Evolutionary conservation across 1,140 invertebrate species (phyloP).

Genomic region (Penaeus vannamei): DNA sequence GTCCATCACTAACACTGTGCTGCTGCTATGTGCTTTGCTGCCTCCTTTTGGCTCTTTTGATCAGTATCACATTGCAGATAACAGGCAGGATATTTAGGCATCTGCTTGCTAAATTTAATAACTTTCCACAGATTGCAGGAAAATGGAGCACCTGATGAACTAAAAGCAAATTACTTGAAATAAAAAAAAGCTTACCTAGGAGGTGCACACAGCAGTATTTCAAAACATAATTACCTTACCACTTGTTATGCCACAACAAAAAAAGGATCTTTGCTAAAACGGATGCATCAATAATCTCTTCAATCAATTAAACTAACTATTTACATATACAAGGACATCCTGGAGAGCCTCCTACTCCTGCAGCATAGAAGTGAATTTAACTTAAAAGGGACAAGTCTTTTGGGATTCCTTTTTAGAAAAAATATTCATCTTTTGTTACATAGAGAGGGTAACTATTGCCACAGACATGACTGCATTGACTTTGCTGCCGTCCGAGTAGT

Average conservation of each 20-base stretch:
- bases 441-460: constrained; percentile 14
- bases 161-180: background rate
- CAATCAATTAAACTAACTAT: constrained; percentile 36
- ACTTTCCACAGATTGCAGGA: background rate
- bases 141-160: constrained; percentile 28
- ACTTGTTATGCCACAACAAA: constrained; percentile 12
- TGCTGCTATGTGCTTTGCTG: constrained; percentile 8
- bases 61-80: too few relatives aligned
- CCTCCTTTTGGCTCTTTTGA: background rate
- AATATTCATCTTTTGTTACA: constrained; percentile 36
- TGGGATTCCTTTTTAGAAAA: constrained; percentile 27
- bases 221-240: background rate
- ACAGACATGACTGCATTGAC: constrained; percentile 26
- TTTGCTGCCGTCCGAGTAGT: background rate
- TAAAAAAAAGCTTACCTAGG: background rate
- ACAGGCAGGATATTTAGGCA: too few relatives aligned
- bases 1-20: constrained; percentile 25
- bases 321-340: background rate
- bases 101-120: too few relatives aligned
- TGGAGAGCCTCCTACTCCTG: too few relatives aligned
- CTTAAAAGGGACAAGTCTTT: constrained; percentile 4
- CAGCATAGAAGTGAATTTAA: too few relatives aligned
- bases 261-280: background rate
- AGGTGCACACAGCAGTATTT: constrained; percentile 17
- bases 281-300: constrained; percentile 4